These are phyloP conservation scores for Alca torda DNA, from an alignment of 2,797 vertebrate species.

Conservation along the genomic window DNA sequence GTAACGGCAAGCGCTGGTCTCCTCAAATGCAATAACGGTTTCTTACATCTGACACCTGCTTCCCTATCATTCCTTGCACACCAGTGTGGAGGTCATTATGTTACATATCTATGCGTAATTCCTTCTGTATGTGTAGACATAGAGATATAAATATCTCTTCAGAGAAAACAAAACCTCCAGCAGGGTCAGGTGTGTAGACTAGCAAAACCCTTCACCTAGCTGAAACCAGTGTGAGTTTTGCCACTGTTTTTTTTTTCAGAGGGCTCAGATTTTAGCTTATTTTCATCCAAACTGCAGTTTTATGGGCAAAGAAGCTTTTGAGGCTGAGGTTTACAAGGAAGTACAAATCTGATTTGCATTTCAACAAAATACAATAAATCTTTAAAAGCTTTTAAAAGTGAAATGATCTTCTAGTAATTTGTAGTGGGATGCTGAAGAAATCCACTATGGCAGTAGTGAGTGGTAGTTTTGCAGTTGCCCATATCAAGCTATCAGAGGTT, in stretches of 20 bases:
- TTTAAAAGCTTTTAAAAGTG: constrained; percentile 10
- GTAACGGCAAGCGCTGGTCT: not conserved
- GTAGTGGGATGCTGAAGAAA: not conserved
- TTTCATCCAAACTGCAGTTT: not conserved
- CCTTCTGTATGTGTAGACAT: not conserved
- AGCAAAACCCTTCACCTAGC: not conserved
- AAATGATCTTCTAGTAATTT: not conserved
- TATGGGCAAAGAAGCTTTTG: not conserved
- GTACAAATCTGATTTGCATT: not conserved
- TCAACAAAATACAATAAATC: constrained; percentile 2
- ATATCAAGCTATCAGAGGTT: not conserved
- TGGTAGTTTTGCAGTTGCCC: not conserved
- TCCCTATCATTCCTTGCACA: not conserved
- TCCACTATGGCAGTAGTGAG: not conserved
- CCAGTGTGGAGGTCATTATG: not conserved
- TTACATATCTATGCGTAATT: not conserved
- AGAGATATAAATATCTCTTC: not conserved
- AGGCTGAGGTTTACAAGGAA: not conserved
- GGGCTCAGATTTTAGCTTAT: not conserved
- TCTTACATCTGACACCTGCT: not conserved
- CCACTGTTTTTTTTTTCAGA: not conserved
- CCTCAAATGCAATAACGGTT: not conserved
- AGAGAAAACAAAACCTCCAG: not conserved
- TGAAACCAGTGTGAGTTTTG: not conserved
- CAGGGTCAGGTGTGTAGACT: not conserved